Evolutionary conservation across 2,113 vertebrate genomes (phyloP), one percentile per base, ranked within the genome.

Genomic region (Dunckerocampus dactyliophorus): DNA sequence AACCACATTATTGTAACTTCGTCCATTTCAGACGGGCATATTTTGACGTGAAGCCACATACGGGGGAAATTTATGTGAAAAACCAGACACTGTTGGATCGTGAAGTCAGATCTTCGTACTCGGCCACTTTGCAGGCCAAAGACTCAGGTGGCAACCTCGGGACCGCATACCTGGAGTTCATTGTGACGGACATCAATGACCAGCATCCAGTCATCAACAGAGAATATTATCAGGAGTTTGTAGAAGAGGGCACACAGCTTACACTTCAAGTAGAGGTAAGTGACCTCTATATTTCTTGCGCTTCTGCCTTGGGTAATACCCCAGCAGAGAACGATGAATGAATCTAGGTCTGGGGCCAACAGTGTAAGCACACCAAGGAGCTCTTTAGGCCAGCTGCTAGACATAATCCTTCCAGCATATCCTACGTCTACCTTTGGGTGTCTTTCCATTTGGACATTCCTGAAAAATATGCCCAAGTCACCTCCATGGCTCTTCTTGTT

Each of bases 111-210:
- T 71, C 90, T 2, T 62, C 89, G 65, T 93, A 91, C 82, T 88
- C 90, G 0, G 89, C 87, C 31, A 98, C 92, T 0, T 82, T 98
- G 60, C 91, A 93, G 83, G 97, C 95, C 69, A 85, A 4, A 2
- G 96, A 98, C 3, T 85, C 87, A 0, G 87, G 51, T 0, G 24
- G 20, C 31, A 87, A 89, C 16, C 82, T 75, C 0, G 89, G 89
- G 28, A 88, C 85, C 3, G 89, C 95, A 0, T 69, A 69, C 2
- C 80, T 99, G 71, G 85, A 94, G 71, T 91, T 99, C 62, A 72
- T 75, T 0, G 47, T 99, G 67, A 65, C 82, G 12, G 97, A 99
- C 45, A 81, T 87, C 51, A 99, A 99, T 0, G 95, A 99, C 81
- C 62, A 92, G 0, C 0, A 0, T 0, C 97, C 97, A 0, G 58